Conservation (phyloP, 2,113 vertebrate genomes). For the Platanista minor region DNA sequence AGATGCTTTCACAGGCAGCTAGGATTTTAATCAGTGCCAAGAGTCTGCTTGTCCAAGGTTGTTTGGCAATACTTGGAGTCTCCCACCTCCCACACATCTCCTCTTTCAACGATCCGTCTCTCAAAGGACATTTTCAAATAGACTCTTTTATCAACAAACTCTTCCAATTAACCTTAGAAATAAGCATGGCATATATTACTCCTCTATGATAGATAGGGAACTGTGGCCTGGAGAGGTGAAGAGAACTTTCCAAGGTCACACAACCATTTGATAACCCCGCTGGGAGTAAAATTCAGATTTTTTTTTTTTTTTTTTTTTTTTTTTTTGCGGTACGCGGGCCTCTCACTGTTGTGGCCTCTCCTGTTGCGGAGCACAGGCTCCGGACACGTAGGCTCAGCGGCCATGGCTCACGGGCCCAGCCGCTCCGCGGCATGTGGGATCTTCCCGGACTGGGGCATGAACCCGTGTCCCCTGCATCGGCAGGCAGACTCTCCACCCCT, state of each 20-base stretch:
- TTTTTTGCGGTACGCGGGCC: no score
- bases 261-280: neutral
- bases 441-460: no score
- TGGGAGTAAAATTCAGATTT: neutral
- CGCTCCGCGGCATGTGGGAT: no score
- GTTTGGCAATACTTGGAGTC: conserved; percentile 28
- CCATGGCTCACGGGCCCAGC: no score
- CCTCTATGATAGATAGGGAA: neutral
- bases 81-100: conserved; percentile 5
- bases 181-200: neutral
- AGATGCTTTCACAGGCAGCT: conserved; percentile 34
- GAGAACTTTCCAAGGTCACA: neutral
- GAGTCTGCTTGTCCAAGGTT: conserved; percentile 41
- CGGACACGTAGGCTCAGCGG: no score
- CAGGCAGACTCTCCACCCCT: no score
- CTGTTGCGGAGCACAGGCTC: no score
- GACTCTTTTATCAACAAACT: neutral
- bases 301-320: no score
- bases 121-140: conserved; percentile 32
- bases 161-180: conserved; percentile 22
- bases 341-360: no score
- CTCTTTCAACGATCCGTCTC: neutral
- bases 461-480: no score
- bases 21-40: conserved; percentile 12
- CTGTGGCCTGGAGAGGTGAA: neutral